Base-by-base conservation (phyloP, 1,140 invertebrate genomes). In the Saxidomus purpurata region DNA sequence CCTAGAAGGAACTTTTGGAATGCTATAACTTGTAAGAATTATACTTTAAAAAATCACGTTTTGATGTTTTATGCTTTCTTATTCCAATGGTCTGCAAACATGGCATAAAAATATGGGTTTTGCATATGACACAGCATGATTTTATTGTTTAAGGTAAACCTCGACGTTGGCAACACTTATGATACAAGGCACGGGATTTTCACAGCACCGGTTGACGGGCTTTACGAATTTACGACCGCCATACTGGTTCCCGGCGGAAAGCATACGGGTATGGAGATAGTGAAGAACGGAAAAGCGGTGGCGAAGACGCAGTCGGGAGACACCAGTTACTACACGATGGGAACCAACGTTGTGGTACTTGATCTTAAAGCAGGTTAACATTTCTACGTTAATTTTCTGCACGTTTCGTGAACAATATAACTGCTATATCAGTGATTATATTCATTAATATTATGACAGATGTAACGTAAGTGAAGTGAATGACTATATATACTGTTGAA, bases 251-350 rank as follows among this genome's bases (percentile, higher is more conserved):
- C n/a, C 28, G 49, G 49, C n/a, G 85, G 85, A 4, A 36, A n/a
- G 8, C 40, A 40, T 8, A 79, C 76, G 13, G 85, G 76, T 0
- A 36, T 80, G n/a, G 71, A 77, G 34, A 55, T 87, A 28, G 85
- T 87, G 19, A 77, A 67, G 28, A 87, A 87, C 40, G 85, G 85
- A 15, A 55, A 40, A 9, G 25, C 85, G 1, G 36, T 77, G 31
- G 52, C 85, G 15, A 87, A 87, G 59, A 74, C 59, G 6, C 13
- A 22, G 36, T 79, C 85, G 0, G 85, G 85, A 15, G 85, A 87
- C 36, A 63, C 19, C 43, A 47, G 52, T 61, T 87, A 79, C 43
- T 87, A 87, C 31, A 87, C 85, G 0, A 87, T 87, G 85, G 85
- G 74, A 40, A 87, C 85, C 13, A 87, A 87, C 38, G 76, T 61